A percentile compares a stretch with the other conserved stretches of the same genome.
Evolutionary conservation across 1,140 invertebrate genomes (phyloP).

Genomic region (Hydropsyche tenuis): DNA sequence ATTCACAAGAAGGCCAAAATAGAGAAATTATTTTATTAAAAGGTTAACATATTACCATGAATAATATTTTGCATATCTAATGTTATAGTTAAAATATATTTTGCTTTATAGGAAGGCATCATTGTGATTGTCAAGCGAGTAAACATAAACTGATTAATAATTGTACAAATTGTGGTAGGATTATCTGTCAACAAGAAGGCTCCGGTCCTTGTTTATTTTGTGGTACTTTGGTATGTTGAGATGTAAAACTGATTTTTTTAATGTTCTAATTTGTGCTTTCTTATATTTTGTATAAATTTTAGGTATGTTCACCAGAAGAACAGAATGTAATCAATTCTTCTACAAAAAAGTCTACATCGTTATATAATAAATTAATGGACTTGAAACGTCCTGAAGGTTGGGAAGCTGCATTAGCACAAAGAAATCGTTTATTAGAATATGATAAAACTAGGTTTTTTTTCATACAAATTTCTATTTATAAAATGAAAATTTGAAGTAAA

Average conservation of each 20-base stretch:
- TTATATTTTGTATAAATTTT: conserved; percentile 38
- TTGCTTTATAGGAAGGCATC: conserved; percentile 72
- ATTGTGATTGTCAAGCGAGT: conserved; percentile 91
- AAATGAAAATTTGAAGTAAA: neutral
- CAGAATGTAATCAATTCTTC: conserved; percentile 70
- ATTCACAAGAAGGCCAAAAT: conserved; percentile 73
- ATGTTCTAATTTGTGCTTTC: neutral
- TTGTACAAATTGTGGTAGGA: conserved; percentile 91
- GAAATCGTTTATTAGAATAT: conserved; percentile 85
- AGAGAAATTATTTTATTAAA: conserved; percentile 70
- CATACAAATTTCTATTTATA: conserved; percentile 38
- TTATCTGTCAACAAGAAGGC: conserved; percentile 96
- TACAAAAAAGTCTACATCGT: conserved; percentile 72
- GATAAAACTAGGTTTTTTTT: conserved; percentile 75
- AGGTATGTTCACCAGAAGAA: conserved; percentile 81
- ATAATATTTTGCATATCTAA: conserved; percentile 24
- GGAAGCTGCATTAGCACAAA: conserved; percentile 78
- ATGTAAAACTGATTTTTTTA: conserved; percentile 22
- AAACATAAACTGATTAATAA: conserved; percentile 93
- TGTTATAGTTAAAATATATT: conserved; percentile 40
- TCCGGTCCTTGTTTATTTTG: conserved; percentile 96
- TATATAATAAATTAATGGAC: conserved; percentile 75
- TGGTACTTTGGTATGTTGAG: conserved; percentile 72
- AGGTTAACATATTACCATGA: conserved; percentile 54
- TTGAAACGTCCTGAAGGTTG: conserved; percentile 63